Evolutionary conservation across 2,888 invertebrate genomes (phyloP).

Genomic region (Leptopilina syphax): DNA sequence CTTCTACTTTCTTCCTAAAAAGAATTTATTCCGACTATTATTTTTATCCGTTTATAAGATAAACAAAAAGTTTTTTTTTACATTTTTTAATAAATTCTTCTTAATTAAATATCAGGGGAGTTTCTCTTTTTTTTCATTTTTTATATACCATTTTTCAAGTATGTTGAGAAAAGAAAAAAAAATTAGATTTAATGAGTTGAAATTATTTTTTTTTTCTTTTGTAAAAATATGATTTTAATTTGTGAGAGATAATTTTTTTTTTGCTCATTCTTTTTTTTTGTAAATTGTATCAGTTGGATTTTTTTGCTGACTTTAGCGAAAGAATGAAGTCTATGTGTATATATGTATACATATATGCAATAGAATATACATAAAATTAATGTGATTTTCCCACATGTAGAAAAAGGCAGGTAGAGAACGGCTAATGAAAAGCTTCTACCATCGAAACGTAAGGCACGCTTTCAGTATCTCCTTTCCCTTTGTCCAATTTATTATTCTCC

Average conservation of each 20-base stretch:
- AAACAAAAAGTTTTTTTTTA: too few relatives aligned
- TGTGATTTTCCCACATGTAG: slow-evolving; percentile 29
- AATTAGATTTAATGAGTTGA: too few relatives aligned
- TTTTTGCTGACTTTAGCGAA: not conserved
- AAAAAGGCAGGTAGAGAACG: slow-evolving; percentile 41
- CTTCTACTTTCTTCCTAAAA: not conserved
- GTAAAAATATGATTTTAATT: slow-evolving; percentile 10
- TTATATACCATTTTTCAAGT: too few relatives aligned
- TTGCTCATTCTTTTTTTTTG: too few relatives aligned
- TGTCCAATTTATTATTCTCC: slow-evolving; percentile 67
- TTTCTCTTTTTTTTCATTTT: too few relatives aligned
- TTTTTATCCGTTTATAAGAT: not conserved
- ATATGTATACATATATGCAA: slow-evolving; percentile 4
- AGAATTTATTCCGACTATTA: not conserved
- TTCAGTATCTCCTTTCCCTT: slow-evolving; percentile 58
- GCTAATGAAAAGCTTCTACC: slow-evolving; percentile 59
- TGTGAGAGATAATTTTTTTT: not conserved
- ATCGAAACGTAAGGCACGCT: slow-evolving; percentile 58
- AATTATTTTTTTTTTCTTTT: too few relatives aligned
- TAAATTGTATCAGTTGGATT: not conserved
- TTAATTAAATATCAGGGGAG: too few relatives aligned
- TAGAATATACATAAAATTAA: slow-evolving; percentile 27
- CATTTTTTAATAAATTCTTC: too few relatives aligned
- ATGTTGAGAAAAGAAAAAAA: too few relatives aligned
- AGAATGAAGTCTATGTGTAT: not conserved